A percentile compares a stretch with the other conserved stretches of the same genome.
Conservation (phyloP, 1,140 invertebrate genomes). For the Aphelinus atriplicis region DNA sequence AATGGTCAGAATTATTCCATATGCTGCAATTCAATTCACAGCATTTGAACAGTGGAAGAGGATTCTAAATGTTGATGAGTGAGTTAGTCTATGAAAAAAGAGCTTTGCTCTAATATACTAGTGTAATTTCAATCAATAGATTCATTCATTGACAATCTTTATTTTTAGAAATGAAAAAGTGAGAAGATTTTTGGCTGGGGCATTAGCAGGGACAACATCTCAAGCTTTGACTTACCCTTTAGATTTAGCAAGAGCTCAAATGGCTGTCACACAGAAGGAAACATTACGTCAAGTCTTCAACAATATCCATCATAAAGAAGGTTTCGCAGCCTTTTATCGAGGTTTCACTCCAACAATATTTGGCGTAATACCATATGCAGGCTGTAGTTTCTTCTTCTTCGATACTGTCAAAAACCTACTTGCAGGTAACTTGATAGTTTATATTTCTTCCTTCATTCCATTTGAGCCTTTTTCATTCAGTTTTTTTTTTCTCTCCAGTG, state of each 20-base stretch:
- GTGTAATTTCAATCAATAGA: too few species aligned
- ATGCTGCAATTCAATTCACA: slow-evolving; percentile 97
- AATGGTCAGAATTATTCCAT: slow-evolving; percentile 95
- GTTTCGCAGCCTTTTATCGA: slow-evolving; percentile 81
- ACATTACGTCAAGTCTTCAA: slow-evolving; percentile 81
- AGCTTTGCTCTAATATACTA: too few species aligned
- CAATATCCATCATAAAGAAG: slow-evolving; percentile 84
- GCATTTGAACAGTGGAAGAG: slow-evolving; percentile 96
- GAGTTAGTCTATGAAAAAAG: slow-evolving; percentile 46
- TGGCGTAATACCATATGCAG: slow-evolving; percentile 97
- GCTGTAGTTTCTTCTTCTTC: slow-evolving; percentile 97
- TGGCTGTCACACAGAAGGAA: slow-evolving; percentile 91
- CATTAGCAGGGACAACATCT: slow-evolving; percentile 93
- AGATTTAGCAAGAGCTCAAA: slow-evolving; percentile 95
- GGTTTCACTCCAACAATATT: slow-evolving; percentile 92
- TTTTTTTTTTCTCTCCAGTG: slow-evolving; percentile 46
- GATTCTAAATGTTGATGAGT: slow-evolving; percentile 77
- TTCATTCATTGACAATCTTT: not conserved
- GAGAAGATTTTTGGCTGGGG: slow-evolving; percentile 84
- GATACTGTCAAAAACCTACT: slow-evolving; percentile 90
- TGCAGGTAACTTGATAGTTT: slow-evolving; percentile 69
- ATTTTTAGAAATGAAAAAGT: slow-evolving; percentile 1
- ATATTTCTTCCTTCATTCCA: slow-evolving; percentile 6
- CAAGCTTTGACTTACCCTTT: slow-evolving; percentile 94
- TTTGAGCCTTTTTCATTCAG: slow-evolving; percentile 8